Percentiles rank a stretch among this genome's conserved stretches.
Evolutionary conservation across 2,888 invertebrate genomes (phyloP).

Genomic region (Dilophus febrilis): DNA sequence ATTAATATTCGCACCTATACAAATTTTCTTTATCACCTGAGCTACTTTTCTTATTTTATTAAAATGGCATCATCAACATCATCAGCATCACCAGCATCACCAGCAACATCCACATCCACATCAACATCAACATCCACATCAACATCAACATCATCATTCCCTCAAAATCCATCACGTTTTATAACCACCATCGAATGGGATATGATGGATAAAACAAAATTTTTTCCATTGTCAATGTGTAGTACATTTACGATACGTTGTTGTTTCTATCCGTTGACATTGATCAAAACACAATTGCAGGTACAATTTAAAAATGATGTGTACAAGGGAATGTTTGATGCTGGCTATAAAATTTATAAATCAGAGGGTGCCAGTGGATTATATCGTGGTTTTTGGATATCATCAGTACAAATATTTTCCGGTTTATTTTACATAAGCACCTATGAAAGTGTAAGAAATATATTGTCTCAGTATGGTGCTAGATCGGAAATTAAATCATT

Average conservation of each 20-base stretch:
- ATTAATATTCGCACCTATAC: too few relatives aligned
- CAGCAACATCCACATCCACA: too few relatives aligned
- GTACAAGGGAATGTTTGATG: conserved; percentile 76
- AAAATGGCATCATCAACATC: too few relatives aligned
- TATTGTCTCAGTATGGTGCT: conserved; percentile 39
- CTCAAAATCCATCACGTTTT: too few relatives aligned
- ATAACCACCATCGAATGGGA: conserved; percentile 89
- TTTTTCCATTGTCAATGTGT: conserved; percentile 79
- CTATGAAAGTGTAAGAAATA: conserved; percentile 77
- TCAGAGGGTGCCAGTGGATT: conserved; percentile 73
- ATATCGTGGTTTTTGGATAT: conserved; percentile 91
- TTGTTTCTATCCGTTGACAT: conserved; percentile 77
- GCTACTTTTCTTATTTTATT: too few relatives aligned
- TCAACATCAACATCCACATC: too few relatives aligned
- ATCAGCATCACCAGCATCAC: too few relatives aligned
- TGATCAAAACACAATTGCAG: conserved; percentile 89
- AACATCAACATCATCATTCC: too few relatives aligned
- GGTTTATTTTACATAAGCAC: conserved; percentile 87
- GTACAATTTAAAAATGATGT: conserved; percentile 66
- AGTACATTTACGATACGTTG: conserved; percentile 45
- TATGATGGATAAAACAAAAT: conserved; percentile 94
- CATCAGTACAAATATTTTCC: conserved; percentile 70
- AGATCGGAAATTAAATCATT: conserved; percentile 44
- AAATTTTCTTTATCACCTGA: too few relatives aligned
- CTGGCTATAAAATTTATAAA: conserved; percentile 69